phyloP scores from a whole-genome alignment of 1,140 invertebrate genomes.

The Mizuhopecten yessoensis region DNA sequence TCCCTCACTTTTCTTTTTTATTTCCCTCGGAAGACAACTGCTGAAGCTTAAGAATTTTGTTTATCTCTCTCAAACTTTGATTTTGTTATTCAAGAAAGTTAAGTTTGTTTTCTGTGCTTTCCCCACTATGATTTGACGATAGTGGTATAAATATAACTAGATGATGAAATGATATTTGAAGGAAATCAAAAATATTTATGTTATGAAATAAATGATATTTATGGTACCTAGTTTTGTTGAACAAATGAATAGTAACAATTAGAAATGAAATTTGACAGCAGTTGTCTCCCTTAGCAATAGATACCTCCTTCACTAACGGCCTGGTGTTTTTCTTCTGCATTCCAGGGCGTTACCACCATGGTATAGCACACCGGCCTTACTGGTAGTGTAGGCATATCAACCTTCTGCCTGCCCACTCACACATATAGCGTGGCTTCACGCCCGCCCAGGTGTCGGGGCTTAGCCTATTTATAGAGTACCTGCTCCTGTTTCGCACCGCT shows the following conservation, averaged over 20 bases:
- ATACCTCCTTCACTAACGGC: not conserved
- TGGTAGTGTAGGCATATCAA: slow-evolving; percentile 39
- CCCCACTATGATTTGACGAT: not conserved
- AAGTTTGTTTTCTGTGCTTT: not conserved
- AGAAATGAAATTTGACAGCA: slow-evolving; percentile 34
- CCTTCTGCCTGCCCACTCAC: slow-evolving; percentile 25
- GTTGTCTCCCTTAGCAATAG: not conserved
- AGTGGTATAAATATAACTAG: not conserved
- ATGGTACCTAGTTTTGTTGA: not conserved
- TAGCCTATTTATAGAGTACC: slow-evolving; percentile 23
- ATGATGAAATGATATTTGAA: not conserved
- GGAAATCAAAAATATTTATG: too few relatives aligned
- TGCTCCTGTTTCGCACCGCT: not conserved
- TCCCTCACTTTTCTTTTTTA: not conserved
- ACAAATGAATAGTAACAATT: too few relatives aligned
- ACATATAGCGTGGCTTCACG: not conserved
- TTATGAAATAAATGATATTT: not conserved
- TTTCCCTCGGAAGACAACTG: not conserved
- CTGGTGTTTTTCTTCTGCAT: slow-evolving; percentile 61
- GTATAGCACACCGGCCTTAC: slow-evolving; percentile 48
- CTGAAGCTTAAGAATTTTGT: not conserved
- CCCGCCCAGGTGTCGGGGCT: not conserved
- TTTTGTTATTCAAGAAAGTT: not conserved
- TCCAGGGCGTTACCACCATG: slow-evolving; percentile 63
- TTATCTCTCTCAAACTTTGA: slow-evolving; percentile 27